Conservation (phyloP, 2,797 vertebrate genomes). For the Thamnophis elegans region DNA sequence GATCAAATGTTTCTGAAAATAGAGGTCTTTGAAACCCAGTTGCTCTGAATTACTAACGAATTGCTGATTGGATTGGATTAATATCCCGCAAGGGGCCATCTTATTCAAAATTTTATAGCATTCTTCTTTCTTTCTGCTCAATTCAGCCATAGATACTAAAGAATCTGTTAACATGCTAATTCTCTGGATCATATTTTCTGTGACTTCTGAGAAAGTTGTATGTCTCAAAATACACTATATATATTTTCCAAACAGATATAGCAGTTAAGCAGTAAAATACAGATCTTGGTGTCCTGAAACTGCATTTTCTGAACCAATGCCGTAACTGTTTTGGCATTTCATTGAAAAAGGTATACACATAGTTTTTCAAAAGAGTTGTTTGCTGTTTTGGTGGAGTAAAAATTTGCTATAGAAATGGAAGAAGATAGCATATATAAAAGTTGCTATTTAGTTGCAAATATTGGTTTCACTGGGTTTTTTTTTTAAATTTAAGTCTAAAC, state of each 20-base stretch:
- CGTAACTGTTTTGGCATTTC: constrained; percentile 11
- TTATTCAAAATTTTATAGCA: constrained; percentile 29
- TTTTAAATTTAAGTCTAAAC: constrained; percentile 62
- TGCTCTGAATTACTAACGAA: constrained; percentile 33
- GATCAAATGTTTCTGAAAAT: neutral
- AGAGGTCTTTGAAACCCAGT: constrained; percentile 6
- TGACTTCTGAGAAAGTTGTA: constrained; percentile 46
- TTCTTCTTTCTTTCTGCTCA: constrained; percentile 36
- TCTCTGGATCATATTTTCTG: neutral
- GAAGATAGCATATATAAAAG: constrained; percentile 62
- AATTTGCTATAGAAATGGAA: constrained; percentile 52
- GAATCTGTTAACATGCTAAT: constrained; percentile 42
- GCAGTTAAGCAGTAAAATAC: neutral
- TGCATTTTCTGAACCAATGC: neutral
- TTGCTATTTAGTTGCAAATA: constrained; percentile 64
- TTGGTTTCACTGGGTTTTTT: constrained; percentile 38
- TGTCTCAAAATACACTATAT: neutral
- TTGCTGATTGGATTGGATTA: constrained; percentile 1
- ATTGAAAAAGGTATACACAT: constrained; percentile 22
- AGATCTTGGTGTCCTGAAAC: neutral
- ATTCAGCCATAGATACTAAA: constrained; percentile 48
- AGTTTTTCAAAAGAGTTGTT: constrained; percentile 47
- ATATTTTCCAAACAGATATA: constrained; percentile 41
- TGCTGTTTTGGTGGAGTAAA: constrained; percentile 35
- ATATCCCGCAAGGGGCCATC: neutral